Percentiles rank a stretch among this genome's conserved stretches.
Evolutionary conservation across 2,888 invertebrate genomes (phyloP).

Genomic region (Thereva unica): DNA sequence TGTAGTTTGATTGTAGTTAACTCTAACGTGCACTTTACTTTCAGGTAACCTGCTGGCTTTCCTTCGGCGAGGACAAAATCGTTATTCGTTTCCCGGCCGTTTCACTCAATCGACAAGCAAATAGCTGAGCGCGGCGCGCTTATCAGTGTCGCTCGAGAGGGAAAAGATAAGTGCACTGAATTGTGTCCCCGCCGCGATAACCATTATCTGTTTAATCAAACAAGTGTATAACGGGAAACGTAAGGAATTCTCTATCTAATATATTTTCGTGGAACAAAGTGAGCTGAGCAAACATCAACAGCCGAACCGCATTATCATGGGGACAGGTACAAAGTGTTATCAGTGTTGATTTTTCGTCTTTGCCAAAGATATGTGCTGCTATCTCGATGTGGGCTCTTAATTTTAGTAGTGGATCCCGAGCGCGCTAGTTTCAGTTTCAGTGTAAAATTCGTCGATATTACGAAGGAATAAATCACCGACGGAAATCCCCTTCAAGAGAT

Average conservation of each 20-base stretch:
- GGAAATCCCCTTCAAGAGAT: slow-evolving; percentile 21
- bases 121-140: slow-evolving; percentile 8
- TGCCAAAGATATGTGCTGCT: slow-evolving; percentile 3
- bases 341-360: slow-evolving; percentile 38
- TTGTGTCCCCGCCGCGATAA: slow-evolving; percentile 23
- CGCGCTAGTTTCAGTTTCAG: slow-evolving; percentile 29
- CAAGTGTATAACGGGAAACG: slow-evolving; percentile 35
- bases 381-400: slow-evolving; percentile 18
- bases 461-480: slow-evolving; percentile 14
- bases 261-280: slow-evolving; percentile 24
- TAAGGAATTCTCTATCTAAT: slow-evolving; percentile 2
- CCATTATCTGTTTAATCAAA: slow-evolving; percentile 40
- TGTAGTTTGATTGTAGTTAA: slow-evolving; percentile 35
- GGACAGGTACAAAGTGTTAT: slow-evolving; percentile 41
- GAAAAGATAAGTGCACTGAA: slow-evolving; percentile 10
- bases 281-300: slow-evolving; percentile 12
- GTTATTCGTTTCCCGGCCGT: slow-evolving; percentile 4
- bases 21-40: slow-evolving; percentile 37
- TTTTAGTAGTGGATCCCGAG: neutral
- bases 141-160: neutral
- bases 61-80: slow-evolving; percentile 8
- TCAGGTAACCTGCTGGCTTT: slow-evolving; percentile 27
- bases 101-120: slow-evolving; percentile 15
- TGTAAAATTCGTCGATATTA: slow-evolving; percentile 28
- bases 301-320: slow-evolving; percentile 27